Evolutionary conservation across 2,797 vertebrate genomes (phyloP).

Genomic region (Poecile montanus): DNA sequence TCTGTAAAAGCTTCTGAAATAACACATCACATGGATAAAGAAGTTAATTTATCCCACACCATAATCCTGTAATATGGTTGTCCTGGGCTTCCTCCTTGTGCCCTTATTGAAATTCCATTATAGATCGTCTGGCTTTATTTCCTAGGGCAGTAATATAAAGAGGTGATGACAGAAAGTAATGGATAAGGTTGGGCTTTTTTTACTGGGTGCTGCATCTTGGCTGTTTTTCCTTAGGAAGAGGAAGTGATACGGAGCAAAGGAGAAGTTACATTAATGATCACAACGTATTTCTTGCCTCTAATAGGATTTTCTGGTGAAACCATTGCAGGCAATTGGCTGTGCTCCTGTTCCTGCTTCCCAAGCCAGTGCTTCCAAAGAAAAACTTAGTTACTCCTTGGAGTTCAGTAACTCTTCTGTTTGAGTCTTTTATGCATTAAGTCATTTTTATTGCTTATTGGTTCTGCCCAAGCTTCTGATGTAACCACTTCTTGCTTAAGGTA

Average conservation of each 20-base stretch:
- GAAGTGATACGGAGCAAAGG: not conserved
- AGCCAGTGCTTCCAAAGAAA: not conserved
- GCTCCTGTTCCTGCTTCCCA: not conserved
- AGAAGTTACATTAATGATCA: not conserved
- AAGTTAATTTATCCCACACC: not conserved
- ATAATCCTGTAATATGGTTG: not conserved
- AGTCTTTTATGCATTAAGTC: conserved; percentile 11
- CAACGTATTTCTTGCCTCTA: not conserved
- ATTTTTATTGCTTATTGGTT: conserved; percentile 62
- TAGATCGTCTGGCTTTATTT: not conserved
- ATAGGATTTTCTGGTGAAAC: conserved; percentile 12
- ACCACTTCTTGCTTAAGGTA: not conserved
- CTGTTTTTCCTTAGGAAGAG: not conserved
- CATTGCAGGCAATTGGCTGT: not conserved
- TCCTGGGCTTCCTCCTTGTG: not conserved
- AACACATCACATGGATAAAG: not conserved
- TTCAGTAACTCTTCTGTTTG: conserved; percentile 1
- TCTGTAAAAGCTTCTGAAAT: not conserved
- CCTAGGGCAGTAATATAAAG: not conserved
- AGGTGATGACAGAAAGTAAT: conserved; percentile 33
- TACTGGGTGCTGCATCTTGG: not conserved
- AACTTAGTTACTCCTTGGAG: not conserved
- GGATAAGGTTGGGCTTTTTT: not conserved
- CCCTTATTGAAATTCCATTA: not conserved
- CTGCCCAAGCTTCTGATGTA: conserved; percentile 36